Percentiles rank a stretch among this genome's conserved stretches.
Evolutionary conservation across 2,888 invertebrate species (phyloP).

Genomic region (Troides helena): DNA sequence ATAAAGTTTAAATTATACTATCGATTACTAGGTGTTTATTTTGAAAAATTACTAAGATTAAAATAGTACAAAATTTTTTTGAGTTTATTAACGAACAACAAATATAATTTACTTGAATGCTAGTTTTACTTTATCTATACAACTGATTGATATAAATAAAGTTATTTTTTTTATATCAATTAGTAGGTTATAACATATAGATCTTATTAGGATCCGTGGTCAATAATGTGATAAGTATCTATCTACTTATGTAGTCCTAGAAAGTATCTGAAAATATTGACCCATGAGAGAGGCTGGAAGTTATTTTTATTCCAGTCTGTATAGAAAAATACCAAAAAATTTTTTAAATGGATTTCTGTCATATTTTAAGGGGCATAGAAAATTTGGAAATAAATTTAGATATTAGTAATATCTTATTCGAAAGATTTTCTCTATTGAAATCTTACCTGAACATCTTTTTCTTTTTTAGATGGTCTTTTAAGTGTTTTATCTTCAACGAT

Average conservation of each 20-base stretch:
- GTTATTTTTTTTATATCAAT: neutral
- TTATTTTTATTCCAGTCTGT: constrained; percentile 53
- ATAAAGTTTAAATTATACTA: neutral
- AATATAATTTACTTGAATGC: too few relatives aligned
- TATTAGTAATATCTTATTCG: neutral
- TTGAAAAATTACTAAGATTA: too few relatives aligned
- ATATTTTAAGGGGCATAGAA: neutral
- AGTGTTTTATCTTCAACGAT: constrained; percentile 70
- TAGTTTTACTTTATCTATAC: constrained; percentile 5
- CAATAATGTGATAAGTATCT: neutral
- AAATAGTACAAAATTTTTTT: neutral
- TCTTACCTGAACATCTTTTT: constrained; percentile 58
- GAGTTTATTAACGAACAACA: neutral
- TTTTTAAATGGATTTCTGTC: neutral
- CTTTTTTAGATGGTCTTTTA: constrained; percentile 66
- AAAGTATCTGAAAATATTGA: neutral
- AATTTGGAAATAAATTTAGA: neutral
- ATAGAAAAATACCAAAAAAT: constrained; percentile 22
- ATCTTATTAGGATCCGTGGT: constrained; percentile 4
- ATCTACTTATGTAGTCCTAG: too few relatives aligned
- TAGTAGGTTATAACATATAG: neutral
- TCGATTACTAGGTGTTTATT: neutral
- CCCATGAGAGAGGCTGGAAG: neutral
- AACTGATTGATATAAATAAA: neutral
- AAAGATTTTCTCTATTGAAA: neutral